phyloP scores from a whole-genome alignment of 1,140 invertebrate species.

The Caenorhabditis tropicalis region DNA sequence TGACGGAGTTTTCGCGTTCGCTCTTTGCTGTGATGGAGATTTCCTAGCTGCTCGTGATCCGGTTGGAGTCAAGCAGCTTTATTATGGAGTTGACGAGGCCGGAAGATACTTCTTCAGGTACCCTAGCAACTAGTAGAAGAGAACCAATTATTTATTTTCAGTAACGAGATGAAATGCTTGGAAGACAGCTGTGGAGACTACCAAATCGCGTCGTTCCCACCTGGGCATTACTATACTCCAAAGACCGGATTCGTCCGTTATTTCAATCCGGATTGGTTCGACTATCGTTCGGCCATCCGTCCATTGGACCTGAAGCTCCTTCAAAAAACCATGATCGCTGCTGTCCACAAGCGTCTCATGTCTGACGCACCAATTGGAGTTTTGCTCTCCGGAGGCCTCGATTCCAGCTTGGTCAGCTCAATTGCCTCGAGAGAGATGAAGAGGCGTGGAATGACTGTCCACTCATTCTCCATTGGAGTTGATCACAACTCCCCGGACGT shows the following conservation, averaged over 20 bases:
- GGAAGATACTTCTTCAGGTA: slow-evolving; percentile 66
- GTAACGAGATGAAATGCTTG: slow-evolving; percentile 71
- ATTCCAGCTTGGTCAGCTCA: slow-evolving; percentile 70
- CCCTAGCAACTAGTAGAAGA: too few species aligned
- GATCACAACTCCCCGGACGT: slow-evolving; percentile 68
- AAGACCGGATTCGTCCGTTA: slow-evolving; percentile 68
- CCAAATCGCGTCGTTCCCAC: slow-evolving; percentile 64
- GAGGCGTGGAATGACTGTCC: slow-evolving; percentile 57
- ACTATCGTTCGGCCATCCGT: slow-evolving; percentile 56
- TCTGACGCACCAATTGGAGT: slow-evolving; percentile 70
- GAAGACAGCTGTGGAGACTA: slow-evolving; percentile 61
- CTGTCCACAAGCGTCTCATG: slow-evolving; percentile 70
- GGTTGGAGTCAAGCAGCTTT: slow-evolving; percentile 69
- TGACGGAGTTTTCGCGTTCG: slow-evolving; percentile 71
- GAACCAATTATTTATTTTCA: slow-evolving; percentile 41
- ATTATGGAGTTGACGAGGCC: slow-evolving; percentile 66
- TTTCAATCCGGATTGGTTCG: slow-evolving; percentile 68
- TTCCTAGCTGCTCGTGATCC: slow-evolving; percentile 70
- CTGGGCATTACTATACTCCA: slow-evolving; percentile 67
- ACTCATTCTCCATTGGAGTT: slow-evolving; percentile 70
- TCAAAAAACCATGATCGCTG: slow-evolving; percentile 61
- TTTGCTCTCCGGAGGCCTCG: slow-evolving; percentile 69
- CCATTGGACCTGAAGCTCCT: slow-evolving; percentile 56
- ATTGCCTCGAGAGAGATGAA: slow-evolving; percentile 68
- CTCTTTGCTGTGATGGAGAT: slow-evolving; percentile 66